Evolutionary conservation across 2,888 invertebrate species (phyloP).

Genomic region (Lasiommata megera): DNA sequence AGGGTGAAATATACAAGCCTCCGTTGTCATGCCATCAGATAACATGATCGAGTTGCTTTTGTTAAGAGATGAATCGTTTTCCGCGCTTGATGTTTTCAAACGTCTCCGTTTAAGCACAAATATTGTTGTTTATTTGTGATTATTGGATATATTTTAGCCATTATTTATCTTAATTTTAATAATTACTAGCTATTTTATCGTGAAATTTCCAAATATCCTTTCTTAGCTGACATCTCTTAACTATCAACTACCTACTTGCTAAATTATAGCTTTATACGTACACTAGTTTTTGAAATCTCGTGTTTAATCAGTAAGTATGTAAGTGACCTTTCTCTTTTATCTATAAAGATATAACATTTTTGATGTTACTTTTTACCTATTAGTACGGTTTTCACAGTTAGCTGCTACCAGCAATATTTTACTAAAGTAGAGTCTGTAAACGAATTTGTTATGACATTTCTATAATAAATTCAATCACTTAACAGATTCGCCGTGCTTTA

Average conservation of each 20-base stretch:
- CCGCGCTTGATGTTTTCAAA: constrained; percentile 1
- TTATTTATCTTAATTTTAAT: too few relatives aligned
- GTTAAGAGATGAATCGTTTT: constrained; percentile 10
- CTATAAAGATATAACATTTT: background rate
- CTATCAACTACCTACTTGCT: too few relatives aligned
- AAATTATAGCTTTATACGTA: too few relatives aligned
- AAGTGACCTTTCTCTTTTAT: too few relatives aligned
- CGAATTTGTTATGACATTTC: background rate
- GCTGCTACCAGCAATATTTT: background rate
- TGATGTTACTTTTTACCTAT: background rate
- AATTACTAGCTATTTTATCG: too few relatives aligned
- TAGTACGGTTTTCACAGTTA: too few relatives aligned
- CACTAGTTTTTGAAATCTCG: too few relatives aligned
- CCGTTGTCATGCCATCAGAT: constrained; percentile 27
- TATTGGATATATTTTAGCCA: background rate
- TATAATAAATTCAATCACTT: background rate
- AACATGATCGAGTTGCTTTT: constrained; percentile 24
- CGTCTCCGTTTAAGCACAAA: background rate
- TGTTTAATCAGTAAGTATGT: too few relatives aligned
- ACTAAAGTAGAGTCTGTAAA: background rate
- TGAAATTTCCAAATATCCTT: too few relatives aligned
- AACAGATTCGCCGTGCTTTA: background rate
- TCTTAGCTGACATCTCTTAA: too few relatives aligned
- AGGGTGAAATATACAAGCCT: constrained; percentile 22
- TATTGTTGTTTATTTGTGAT: background rate